phyloP scores from a whole-genome alignment of 2,888 invertebrate species.

The Anaspis maculata region DNA sequence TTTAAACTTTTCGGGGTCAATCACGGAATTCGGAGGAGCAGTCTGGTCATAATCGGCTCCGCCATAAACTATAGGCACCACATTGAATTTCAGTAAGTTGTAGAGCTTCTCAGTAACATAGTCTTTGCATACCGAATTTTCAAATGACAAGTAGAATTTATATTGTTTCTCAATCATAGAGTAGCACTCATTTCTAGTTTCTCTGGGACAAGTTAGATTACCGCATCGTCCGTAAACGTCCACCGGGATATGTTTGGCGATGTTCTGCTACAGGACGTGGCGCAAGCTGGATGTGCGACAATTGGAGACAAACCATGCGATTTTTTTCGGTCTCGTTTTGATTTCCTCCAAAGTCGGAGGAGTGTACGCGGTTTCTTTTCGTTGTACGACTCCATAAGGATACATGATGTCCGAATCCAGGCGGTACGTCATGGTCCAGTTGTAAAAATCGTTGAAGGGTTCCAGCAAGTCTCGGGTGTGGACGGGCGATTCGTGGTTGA shows the following conservation, averaged over 20 bases:
- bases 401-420: constrained; percentile 38
- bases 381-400: constrained; percentile 31
- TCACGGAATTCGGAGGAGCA: constrained; percentile 46
- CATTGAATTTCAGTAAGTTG: constrained; percentile 48
- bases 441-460: constrained; percentile 43
- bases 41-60: constrained; percentile 51
- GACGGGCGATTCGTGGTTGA: constrained; percentile 42
- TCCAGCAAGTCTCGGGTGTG: constrained; percentile 18
- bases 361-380: constrained; percentile 14
- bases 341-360: constrained; percentile 18
- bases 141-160: constrained; percentile 64
- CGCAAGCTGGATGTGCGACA: constrained; percentile 44
- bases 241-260: constrained; percentile 49
- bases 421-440: constrained; percentile 51
- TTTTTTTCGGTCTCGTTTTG: constrained; percentile 43
- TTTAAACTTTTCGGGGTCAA: constrained; percentile 50
- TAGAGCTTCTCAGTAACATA: constrained; percentile 59
- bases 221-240: constrained; percentile 60
- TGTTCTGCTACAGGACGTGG: constrained; percentile 39
- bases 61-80: constrained; percentile 60
- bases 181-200: constrained; percentile 36
- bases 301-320: constrained; percentile 51
- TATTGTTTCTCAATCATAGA: constrained; percentile 48
- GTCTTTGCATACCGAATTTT: constrained; percentile 60
- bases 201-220: constrained; percentile 28